These are phyloP conservation scores for Carterocephalus palaemon DNA, from an alignment of 2,888 invertebrate genomes.

Conservation along the genomic window DNA sequence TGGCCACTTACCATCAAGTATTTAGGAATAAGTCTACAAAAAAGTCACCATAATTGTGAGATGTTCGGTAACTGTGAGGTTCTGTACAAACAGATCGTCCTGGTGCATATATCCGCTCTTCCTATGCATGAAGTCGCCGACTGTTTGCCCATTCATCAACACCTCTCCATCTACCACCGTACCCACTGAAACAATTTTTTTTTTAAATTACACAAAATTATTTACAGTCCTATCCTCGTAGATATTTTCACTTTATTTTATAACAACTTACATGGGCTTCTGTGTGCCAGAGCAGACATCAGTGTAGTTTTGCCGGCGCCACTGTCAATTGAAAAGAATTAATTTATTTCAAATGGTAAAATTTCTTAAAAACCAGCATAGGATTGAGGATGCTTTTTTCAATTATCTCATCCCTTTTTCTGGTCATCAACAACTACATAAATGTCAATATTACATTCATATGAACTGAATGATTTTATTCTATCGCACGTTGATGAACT, in stretches of 20 bases:
- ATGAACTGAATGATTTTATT: not conserved
- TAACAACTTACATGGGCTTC: constrained; percentile 81
- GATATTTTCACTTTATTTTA: not conserved
- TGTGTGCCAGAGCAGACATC: constrained; percentile 89
- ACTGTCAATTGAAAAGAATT: constrained; percentile 68
- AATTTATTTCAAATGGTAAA: not conserved
- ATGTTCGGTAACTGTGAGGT: constrained; percentile 92
- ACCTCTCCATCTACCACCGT: constrained; percentile 88
- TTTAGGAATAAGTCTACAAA: not conserved
- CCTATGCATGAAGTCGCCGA: constrained; percentile 87
- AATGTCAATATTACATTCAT: not conserved
- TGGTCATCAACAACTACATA: not conserved
- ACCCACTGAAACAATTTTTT: constrained; percentile 70
- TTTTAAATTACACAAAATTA: too few species aligned
- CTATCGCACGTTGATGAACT: too few species aligned
- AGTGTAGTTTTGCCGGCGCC: constrained; percentile 95
- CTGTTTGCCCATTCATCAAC: constrained; percentile 85
- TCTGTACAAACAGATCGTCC: constrained; percentile 92
- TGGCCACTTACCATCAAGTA: too few species aligned
- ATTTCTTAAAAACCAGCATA: not conserved
- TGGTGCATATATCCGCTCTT: constrained; percentile 95
- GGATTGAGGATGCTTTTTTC: too few species aligned
- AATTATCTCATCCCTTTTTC: not conserved
- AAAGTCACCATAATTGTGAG: constrained; percentile 88
- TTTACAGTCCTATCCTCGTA: not conserved